Evolutionary conservation across 2,797 vertebrate species (phyloP), one percentile per base, ranked within the genome.

Genomic region (Petrocephalus sullivani): DNA sequence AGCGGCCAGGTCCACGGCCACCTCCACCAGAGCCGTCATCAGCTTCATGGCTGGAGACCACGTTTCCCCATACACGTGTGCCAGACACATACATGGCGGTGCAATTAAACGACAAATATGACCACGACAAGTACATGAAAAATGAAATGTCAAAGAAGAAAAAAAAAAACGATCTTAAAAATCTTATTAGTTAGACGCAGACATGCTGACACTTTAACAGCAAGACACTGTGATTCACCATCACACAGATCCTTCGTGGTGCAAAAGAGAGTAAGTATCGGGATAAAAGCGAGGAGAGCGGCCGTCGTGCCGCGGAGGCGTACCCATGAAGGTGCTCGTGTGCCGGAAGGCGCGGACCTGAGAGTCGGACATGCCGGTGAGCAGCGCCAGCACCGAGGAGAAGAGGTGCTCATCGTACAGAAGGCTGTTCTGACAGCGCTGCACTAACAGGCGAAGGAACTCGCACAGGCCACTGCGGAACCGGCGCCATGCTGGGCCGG

Each of bases 261-360:
- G 49, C 49, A 56, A 84, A 84, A n/a, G 9, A 84, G 82, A 37
- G 41, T 49, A 49, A 49, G 41, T 19, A 49, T 81, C 37, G 4
- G 28, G 28, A n/a, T 16, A 78, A 41, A n/a, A n/a, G 46, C 37
- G 28, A 28, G 28, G 28, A 28, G 28, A 78, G 37, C 33, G 19
- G 5, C 37, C 71, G 7, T 28, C 2, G 49, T 19, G 58, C 16
- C 33, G 28, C 33, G 60, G 49, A 51, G 81, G 28, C 96, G 95
- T 90, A 98, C 98, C 97, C 41, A 97, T 94, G 71, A 98, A 90
- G 0, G 97, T 97, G 91, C 97, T 96, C 90, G 98, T 98, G 92
- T 99, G 98, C 89, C 98, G 96, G 94, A 99, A 99, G 58, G 98
- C 97, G 7, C 98, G 95, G 89, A 99, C 97, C 91, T 98, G 98